A percentile compares a stretch with the other conserved stretches of the same genome.
Conservation (phyloP, 2,797 vertebrate species). For the Gymnothorax reevesii region DNA sequence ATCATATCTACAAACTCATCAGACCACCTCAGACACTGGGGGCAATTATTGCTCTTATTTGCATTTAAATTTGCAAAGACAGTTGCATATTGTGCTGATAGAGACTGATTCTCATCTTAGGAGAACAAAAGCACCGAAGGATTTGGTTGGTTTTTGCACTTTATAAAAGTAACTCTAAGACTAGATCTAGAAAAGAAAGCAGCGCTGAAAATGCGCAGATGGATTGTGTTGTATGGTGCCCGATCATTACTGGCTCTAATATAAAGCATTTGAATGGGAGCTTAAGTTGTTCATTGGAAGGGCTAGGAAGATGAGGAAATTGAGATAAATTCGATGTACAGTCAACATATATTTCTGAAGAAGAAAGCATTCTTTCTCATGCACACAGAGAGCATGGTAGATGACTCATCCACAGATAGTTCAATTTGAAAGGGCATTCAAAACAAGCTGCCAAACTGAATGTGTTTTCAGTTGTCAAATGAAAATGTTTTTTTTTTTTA, state of each 20-base stretch:
- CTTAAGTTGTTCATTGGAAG: not conserved
- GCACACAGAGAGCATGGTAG: not conserved
- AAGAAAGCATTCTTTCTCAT: not conserved
- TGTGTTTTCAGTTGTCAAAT: constrained; percentile 1
- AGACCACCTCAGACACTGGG: not conserved
- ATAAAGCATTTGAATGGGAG: not conserved
- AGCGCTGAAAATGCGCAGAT: not conserved
- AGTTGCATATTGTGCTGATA: not conserved
- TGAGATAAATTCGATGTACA: not conserved
- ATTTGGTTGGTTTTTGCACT: not conserved
- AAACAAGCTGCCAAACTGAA: constrained; percentile 12
- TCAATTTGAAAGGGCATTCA: not conserved
- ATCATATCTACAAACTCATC: not conserved
- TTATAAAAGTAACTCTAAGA: not conserved
- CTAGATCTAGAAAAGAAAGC: not conserved
- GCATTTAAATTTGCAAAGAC: not conserved
- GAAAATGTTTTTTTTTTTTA: not conserved
- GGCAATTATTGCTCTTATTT: not conserved
- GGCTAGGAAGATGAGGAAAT: not conserved
- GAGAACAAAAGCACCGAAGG: not conserved
- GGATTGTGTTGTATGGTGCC: not conserved
- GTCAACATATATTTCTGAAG: not conserved
- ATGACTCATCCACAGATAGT: constrained; percentile 5
- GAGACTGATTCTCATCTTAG: not conserved
- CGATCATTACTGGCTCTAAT: not conserved